Percentiles rank a stretch among this genome's conserved stretches.
These are phyloP conservation scores for Mystacides longicornis DNA, from an alignment of 2,888 invertebrate species.

Conservation along the genomic window DNA sequence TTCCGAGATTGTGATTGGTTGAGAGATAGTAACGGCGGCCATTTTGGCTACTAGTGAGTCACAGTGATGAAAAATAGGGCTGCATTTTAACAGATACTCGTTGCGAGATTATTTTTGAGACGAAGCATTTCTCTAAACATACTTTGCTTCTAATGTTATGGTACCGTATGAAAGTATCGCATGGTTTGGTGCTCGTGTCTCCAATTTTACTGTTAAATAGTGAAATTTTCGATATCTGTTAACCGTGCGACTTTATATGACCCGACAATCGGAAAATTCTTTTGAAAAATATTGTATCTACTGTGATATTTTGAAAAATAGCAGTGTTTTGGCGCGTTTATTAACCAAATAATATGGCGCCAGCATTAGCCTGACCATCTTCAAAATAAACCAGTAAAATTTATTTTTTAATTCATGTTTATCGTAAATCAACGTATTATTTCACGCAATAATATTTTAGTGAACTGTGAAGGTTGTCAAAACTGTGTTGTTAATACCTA, in stretches of 20 bases:
- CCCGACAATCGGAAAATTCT: too few relatives aligned
- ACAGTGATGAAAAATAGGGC: constrained; percentile 57
- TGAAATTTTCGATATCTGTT: background rate
- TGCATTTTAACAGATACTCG: constrained; percentile 48
- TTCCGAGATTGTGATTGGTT: constrained; percentile 36
- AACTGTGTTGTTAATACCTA: constrained; percentile 9
- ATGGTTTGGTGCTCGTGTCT: constrained; percentile 9
- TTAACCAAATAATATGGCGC: constrained; percentile 19
- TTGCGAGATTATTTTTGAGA: constrained; percentile 54
- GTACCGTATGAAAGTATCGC: constrained; percentile 17
- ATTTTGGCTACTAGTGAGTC: constrained; percentile 58
- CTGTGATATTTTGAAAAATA: background rate
- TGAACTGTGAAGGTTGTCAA: constrained; percentile 13
- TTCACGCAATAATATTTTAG: too few relatives aligned
- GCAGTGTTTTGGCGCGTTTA: background rate
- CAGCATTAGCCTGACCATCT: constrained; percentile 18
- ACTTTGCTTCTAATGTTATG: constrained; percentile 14
- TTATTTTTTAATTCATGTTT: background rate
- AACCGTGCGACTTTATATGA: background rate
- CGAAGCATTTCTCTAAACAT: constrained; percentile 44
- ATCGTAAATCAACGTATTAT: too few relatives aligned
- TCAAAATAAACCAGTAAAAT: background rate
- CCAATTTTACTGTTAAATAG: background rate
- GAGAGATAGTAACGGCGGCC: constrained; percentile 44
- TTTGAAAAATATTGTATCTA: too few relatives aligned